Base-by-base conservation (phyloP, 1,140 invertebrate species). In the Hypothenemus hampei region DNA sequence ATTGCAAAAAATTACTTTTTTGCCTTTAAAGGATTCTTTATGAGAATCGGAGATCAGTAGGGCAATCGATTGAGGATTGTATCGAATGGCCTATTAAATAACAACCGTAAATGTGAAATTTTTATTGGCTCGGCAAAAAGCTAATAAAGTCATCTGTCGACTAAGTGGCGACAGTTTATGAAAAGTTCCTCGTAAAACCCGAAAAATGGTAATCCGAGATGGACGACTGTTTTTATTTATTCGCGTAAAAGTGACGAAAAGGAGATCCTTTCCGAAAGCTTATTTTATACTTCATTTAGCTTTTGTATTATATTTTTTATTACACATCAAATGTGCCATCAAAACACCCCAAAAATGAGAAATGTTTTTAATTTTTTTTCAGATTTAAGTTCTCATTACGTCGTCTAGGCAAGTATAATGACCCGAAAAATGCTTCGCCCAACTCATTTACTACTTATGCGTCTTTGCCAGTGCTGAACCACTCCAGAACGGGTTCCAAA, bases 301-400 rank as follows among this genome's bases (percentile, higher is more conserved):
- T 8, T 8, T 31, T 8, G 1, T 11, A 31, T 31, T 11, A 31
- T 31, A 3, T 31, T 1, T 31, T 13, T 31, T 2, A 11, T 1
- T 31, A 8, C 10, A 31, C 13, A 31, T 31, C 13, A 31, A 31
- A 3, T 31, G 26, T 31, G n/a, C n/a, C n/a, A 31, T 1, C 10
- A 2, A 31, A 31, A 31, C 13, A 31, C 26, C 8, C 2, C 13
- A 31, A 31, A 31, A 31, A 1, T 31, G 8, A 31, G 10, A 31
- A 31, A 31, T 31, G 3, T 31, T 11, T 3, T 39, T 13, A 39
- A 19, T 41, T 48, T 19, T 33, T 18, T 49, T 57, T 3, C 54
- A 57, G 54, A 20, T 57, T 57, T 21, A 57, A 57, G 33, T 49
- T 57, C 33, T 46, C 51, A 3, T 26, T 46, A 10, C 41, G 43